phyloP scores from a whole-genome alignment of 2,113 vertebrate species.

The Lepus americanus region DNA sequence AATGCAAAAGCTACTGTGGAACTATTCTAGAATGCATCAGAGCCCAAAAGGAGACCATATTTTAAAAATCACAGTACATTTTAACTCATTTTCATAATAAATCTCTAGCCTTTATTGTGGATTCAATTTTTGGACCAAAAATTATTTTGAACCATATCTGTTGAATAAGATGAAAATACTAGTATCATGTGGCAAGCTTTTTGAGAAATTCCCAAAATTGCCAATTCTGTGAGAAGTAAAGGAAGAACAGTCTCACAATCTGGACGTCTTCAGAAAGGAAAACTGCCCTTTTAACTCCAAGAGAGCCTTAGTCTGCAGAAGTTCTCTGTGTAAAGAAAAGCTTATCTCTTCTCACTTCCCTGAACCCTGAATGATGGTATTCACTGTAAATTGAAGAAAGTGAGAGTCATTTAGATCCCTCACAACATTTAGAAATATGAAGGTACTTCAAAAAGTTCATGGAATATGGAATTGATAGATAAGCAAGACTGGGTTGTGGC shows the following conservation, averaged over 20 bases:
- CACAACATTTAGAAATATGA: not conserved
- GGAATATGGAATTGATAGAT: not conserved
- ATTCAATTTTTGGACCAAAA: constrained; percentile 27
- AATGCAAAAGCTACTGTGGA: not conserved
- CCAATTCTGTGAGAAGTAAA: not conserved
- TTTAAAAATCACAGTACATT: not conserved
- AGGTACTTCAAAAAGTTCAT: not conserved
- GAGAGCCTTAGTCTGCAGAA: not conserved
- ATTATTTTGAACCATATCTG: not conserved
- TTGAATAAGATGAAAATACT: constrained; percentile 1
- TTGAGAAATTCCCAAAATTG: not conserved
- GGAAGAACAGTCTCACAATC: not conserved
- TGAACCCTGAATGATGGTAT: not conserved
- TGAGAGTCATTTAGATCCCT: not conserved
- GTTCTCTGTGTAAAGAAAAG: not conserved
- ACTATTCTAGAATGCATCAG: not conserved
- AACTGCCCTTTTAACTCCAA: not conserved
- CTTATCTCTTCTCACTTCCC: not conserved
- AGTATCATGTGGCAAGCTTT: not conserved
- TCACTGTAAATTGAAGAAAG: not conserved
- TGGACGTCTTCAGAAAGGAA: not conserved
- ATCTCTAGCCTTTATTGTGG: not conserved
- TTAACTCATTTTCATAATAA: constrained; percentile 31
- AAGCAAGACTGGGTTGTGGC: no score
- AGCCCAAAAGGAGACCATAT: not conserved